Percentiles rank a stretch among this genome's conserved stretches.
Evolutionary conservation across 1,140 invertebrate genomes (phyloP).

Genomic region (Neotoxoptera formosana): DNA sequence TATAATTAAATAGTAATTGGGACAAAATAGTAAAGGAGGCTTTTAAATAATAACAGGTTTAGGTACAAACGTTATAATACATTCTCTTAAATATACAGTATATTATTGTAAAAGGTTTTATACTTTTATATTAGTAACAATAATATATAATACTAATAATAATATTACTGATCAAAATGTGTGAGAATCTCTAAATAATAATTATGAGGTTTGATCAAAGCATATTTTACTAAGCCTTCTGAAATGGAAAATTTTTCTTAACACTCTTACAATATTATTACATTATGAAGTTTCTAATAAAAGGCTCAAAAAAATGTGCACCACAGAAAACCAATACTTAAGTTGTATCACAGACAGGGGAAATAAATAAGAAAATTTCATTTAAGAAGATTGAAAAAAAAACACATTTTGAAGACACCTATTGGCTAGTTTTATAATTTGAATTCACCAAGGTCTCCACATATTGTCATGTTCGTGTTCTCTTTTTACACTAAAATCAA

Average conservation of each 20-base stretch:
- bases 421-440: not conserved
- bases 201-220: slow-evolving; percentile 17
- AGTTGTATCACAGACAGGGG: slow-evolving; percentile 48
- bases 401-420: slow-evolving; percentile 25
- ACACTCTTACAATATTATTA: not conserved
- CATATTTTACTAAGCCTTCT: slow-evolving; percentile 31
- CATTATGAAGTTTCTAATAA: not conserved
- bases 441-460: slow-evolving; percentile 61
- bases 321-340: slow-evolving; percentile 41
- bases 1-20: slow-evolving; percentile 39
- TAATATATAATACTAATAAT: slow-evolving; percentile 41
- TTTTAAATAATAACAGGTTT: slow-evolving; percentile 36
- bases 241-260: slow-evolving; percentile 7
- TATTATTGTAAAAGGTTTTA: slow-evolving; percentile 8
- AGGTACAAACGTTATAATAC: slow-evolving; percentile 42
- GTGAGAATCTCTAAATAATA: slow-evolving; percentile 10
- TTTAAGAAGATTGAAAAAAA: slow-evolving; percentile 38
- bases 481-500: slow-evolving; percentile 61
- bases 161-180: not conserved
- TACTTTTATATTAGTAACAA: slow-evolving; percentile 4
- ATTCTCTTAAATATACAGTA: not conserved
- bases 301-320: slow-evolving; percentile 37
- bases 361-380: slow-evolving; percentile 43
- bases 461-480: slow-evolving; percentile 60
- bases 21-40: not conserved